Evolutionary conservation across 35 echinoderm and acorn worm genomes (phyloP).

Genomic region (Apostichopus japonicus): DNA sequence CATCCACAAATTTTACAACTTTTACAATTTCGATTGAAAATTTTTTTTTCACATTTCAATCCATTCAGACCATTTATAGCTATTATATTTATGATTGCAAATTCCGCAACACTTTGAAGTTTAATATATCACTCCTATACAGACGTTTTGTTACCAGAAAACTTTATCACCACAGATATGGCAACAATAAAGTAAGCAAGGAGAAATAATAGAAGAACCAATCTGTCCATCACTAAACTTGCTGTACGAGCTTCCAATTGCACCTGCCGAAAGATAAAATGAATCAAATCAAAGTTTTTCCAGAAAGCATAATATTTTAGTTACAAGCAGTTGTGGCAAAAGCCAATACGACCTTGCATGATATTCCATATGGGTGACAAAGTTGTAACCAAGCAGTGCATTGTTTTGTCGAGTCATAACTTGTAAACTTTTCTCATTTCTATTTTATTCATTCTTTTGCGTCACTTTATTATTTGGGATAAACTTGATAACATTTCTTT

Average conservation of each 20-base stretch:
- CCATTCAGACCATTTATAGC: too few species aligned
- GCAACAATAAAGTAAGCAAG: background rate
- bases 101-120: too few species aligned
- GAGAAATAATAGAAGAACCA: background rate
- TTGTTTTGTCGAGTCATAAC: background rate
- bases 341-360: background rate
- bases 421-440: background rate
- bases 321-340: background rate
- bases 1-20: too few species aligned
- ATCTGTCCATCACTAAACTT: background rate
- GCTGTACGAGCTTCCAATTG: background rate
- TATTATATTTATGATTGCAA: too few species aligned
- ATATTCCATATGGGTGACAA: background rate
- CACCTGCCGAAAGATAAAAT: background rate
- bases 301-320: too few species aligned
- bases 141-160: background rate
- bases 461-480: background rate
- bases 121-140: too few species aligned
- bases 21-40: too few species aligned
- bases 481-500: background rate
- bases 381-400: background rate
- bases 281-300: background rate
- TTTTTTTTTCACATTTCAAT: too few species aligned
- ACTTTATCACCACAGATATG: background rate
- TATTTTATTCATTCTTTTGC: background rate